phyloP scores from a whole-genome alignment of 2,797 vertebrate species.

The Dermochelys coriacea region DNA sequence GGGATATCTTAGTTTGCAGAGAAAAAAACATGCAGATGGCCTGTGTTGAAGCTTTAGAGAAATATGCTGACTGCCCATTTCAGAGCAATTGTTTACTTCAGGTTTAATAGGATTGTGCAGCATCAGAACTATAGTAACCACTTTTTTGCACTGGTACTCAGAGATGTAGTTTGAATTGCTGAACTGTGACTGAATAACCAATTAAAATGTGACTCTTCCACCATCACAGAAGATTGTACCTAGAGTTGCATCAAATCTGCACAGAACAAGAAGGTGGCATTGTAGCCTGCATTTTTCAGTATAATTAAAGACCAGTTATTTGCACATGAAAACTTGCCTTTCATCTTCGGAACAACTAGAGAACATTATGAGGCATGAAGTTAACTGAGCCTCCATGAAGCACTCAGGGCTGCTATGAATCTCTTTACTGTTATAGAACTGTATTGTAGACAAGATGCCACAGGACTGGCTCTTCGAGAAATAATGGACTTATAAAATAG shows the following conservation, averaged over 20 bases:
- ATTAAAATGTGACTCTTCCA: neutral
- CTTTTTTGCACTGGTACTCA: neutral
- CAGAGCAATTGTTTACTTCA: neutral
- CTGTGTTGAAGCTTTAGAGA: neutral
- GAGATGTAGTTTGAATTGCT: neutral
- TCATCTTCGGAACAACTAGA: neutral
- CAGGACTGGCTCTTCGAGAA: neutral
- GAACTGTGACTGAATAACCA: neutral
- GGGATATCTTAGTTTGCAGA: neutral
- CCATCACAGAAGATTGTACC: neutral
- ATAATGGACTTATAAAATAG: neutral
- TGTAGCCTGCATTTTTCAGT: neutral
- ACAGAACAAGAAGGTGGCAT: neutral
- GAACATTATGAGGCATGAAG: neutral
- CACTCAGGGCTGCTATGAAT: neutral
- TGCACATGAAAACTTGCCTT: neutral
- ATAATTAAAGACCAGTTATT: neutral
- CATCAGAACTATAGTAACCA: neutral
- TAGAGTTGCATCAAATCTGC: neutral
- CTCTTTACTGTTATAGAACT: too few relatives aligned
- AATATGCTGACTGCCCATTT: neutral
- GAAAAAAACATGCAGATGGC: neutral
- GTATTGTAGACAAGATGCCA: too few relatives aligned
- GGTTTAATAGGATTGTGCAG: neutral
- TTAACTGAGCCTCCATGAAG: neutral